These are phyloP conservation scores for Gopherus evgoodei DNA, from an alignment of 2,113 vertebrate species.

Conservation along the genomic window DNA sequence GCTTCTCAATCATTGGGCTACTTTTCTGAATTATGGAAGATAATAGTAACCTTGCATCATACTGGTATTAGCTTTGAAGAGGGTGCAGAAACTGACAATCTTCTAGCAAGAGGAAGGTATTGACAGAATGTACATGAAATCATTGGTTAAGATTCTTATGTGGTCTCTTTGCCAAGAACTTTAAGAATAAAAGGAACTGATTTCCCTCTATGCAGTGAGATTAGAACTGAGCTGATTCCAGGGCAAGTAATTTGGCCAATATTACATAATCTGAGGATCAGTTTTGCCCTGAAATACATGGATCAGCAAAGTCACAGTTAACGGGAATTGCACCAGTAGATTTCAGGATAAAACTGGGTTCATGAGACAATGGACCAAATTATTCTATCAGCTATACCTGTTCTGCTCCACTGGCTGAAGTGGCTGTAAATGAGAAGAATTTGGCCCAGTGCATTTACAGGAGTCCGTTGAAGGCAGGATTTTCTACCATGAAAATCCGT, in stretches of 20 bases:
- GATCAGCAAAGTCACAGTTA: not conserved
- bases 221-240: not conserved
- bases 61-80: not conserved
- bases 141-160: not conserved
- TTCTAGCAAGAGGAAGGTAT: not conserved
- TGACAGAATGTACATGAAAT: not conserved
- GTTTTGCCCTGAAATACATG: not conserved
- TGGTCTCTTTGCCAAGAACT: not conserved
- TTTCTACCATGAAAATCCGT: not conserved
- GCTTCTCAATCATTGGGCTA: not conserved
- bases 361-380: not conserved
- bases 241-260: not conserved
- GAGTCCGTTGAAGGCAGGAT: not conserved
- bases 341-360: not conserved
- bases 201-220: not conserved
- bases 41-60: not conserved
- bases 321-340: not conserved
- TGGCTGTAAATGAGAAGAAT: not conserved
- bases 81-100: not conserved
- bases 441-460: not conserved
- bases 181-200: not conserved
- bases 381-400: not conserved
- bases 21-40: not conserved
- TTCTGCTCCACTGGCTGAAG: not conserved
- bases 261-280: not conserved